phyloP scores from a whole-genome alignment of 2,113 vertebrate genomes.

The Acrocephalus kingi region DNA sequence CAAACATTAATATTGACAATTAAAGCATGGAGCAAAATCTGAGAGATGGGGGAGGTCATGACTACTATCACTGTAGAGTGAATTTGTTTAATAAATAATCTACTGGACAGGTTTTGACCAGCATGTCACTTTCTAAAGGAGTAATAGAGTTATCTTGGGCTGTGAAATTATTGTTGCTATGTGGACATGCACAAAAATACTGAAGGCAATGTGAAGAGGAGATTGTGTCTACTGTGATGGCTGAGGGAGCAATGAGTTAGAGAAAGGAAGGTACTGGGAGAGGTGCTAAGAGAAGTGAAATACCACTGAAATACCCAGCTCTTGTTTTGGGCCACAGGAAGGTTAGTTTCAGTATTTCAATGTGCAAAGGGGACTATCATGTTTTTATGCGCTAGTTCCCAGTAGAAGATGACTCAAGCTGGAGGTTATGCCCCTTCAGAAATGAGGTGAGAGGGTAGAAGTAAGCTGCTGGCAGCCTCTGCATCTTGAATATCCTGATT shows the following conservation, averaged over 20 bases:
- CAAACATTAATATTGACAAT: not conserved
- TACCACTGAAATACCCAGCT: not conserved
- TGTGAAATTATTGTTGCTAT: not conserved
- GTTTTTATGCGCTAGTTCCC: not conserved
- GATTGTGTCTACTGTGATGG: not conserved
- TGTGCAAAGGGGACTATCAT: accelerated
- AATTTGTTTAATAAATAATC: not conserved
- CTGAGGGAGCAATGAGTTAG: not conserved
- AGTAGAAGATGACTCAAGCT: not conserved
- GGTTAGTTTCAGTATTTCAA: not conserved
- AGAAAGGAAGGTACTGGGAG: not conserved
- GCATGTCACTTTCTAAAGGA: not conserved
- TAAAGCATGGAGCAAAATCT: not conserved
- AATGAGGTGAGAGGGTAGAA: not conserved
- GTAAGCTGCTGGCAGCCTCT: not conserved
- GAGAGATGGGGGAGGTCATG: not conserved
- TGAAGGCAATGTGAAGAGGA: not conserved
- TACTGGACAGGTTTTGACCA: not conserved
- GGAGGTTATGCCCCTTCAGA: not conserved
- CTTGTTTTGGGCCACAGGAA: not conserved
- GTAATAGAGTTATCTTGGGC: not conserved
- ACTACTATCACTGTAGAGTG: not conserved
- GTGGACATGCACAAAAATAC: not conserved
- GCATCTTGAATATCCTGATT: not conserved
- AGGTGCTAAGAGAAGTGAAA: not conserved